Evolutionary conservation across 2,113 vertebrate species (phyloP).

Genomic region (Pipa parva): DNA sequence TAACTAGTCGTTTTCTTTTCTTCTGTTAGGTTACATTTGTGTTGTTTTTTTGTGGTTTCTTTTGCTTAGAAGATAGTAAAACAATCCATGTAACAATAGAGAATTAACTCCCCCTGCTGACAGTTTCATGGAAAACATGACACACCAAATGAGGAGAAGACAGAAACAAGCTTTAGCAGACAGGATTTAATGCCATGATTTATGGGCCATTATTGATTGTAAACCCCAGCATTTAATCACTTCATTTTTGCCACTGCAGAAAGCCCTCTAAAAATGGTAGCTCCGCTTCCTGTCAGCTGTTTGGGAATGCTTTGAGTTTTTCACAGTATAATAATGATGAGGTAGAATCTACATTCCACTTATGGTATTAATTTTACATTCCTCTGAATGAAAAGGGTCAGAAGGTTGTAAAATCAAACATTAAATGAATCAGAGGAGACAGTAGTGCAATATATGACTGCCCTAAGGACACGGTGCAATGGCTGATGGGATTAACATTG

Average conservation of each 20-base stretch:
- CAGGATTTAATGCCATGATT: constrained; percentile 65
- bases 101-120: constrained; percentile 93
- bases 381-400: constrained; percentile 73
- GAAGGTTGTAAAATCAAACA: constrained; percentile 76
- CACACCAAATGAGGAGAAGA: constrained; percentile 47
- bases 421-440: constrained; percentile 77
- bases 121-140: constrained; percentile 65
- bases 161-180: constrained; percentile 54
- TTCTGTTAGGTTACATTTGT: background rate
- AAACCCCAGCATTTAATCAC: constrained; percentile 68
- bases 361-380: constrained; percentile 82
- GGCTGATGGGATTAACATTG: constrained; percentile 74
- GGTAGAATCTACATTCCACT: constrained; percentile 72
- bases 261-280: constrained; percentile 57
- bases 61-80: background rate
- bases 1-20: background rate
- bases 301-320: constrained; percentile 57
- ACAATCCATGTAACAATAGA: constrained; percentile 71
- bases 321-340: constrained; percentile 64
- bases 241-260: constrained; percentile 66
- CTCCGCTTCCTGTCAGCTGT: constrained; percentile 65
- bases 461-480: constrained; percentile 69
- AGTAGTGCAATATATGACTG: constrained; percentile 74
- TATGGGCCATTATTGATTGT: constrained; percentile 66
- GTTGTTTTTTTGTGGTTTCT: background rate